Percentiles rank a stretch among this genome's conserved stretches.
Evolutionary conservation across 2,888 invertebrate species (phyloP).

Genomic region (Amaurobius ferox): DNA sequence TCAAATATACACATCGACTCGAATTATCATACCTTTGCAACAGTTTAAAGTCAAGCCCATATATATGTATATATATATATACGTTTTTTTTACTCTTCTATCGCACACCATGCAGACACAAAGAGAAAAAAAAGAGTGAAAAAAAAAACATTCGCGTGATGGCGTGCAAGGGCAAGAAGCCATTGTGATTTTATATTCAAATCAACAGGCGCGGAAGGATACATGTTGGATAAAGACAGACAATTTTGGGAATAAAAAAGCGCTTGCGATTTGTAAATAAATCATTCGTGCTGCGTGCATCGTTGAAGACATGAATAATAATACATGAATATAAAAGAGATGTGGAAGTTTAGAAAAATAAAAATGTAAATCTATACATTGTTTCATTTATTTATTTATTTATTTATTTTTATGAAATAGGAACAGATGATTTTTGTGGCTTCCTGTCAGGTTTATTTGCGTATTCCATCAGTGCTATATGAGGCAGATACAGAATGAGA

Average conservation of each 20-base stretch:
- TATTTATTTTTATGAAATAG: too few relatives aligned
- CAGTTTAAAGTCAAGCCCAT: too few relatives aligned
- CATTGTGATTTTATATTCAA: conserved; percentile 56
- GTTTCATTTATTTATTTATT: too few relatives aligned
- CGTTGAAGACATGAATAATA: not conserved
- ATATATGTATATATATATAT: too few relatives aligned
- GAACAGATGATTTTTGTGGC: too few relatives aligned
- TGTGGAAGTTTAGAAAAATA: not conserved
- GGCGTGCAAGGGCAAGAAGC: conserved; percentile 30
- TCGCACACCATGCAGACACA: not conserved
- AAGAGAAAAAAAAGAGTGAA: not conserved
- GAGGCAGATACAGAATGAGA: too few relatives aligned
- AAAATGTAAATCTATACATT: too few relatives aligned
- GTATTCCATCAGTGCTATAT: too few relatives aligned
- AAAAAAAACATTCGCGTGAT: conserved; percentile 34
- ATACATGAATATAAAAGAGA: not conserved
- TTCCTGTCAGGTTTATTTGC: too few relatives aligned
- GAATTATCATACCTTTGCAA: too few relatives aligned
- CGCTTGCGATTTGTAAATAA: conserved; percentile 22
- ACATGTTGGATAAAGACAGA: conserved; percentile 5
- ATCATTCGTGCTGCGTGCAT: conserved; percentile 32
- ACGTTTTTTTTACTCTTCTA: not conserved
- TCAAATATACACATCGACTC: too few relatives aligned
- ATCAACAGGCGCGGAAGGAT: conserved; percentile 37
- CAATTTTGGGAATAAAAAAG: conserved; percentile 2